A percentile compares a stretch with the other conserved stretches of the same genome.
phyloP scores from a whole-genome alignment of 2,888 invertebrate genomes.

The Crioceris asparagi region DNA sequence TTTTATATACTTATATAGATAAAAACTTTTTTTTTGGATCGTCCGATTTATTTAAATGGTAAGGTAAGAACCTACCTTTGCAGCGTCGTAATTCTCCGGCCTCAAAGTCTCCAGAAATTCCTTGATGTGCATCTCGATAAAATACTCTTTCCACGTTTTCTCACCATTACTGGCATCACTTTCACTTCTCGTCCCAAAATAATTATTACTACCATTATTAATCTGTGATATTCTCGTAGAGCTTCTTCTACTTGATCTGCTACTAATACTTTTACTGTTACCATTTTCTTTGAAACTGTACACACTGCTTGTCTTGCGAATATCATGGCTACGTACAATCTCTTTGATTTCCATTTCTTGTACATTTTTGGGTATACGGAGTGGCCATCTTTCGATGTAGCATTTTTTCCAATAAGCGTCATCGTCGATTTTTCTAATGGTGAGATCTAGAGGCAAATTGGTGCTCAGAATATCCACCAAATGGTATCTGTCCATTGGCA shows the following conservation, averaged over 20 bases:
- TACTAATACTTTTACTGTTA: neutral
- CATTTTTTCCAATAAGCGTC: conserved; percentile 33
- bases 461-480: conserved; percentile 28
- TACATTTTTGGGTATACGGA: conserved; percentile 17
- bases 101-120: conserved; percentile 31
- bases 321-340: conserved; percentile 1
- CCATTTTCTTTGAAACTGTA: neutral
- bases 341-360: conserved; percentile 6
- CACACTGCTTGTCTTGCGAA: conserved; percentile 6
- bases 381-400: conserved; percentile 29
- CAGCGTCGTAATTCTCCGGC: conserved; percentile 32
- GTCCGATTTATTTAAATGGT: no score
- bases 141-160: conserved; percentile 29
- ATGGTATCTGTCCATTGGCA: conserved; percentile 24
- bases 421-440: conserved; percentile 27
- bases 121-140: conserved; percentile 30
- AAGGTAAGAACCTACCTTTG: no score
- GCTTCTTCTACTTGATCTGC: neutral
- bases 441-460: conserved; percentile 26
- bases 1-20: no score
- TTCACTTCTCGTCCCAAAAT: conserved; percentile 2
- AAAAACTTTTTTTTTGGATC: no score
- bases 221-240: no score
- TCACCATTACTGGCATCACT: neutral
- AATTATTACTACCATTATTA: neutral